Evolutionary conservation across 2,797 vertebrate species (phyloP), one percentile per base, ranked within the genome.

Genomic region (Schizothorax lantsangensis): DNA sequence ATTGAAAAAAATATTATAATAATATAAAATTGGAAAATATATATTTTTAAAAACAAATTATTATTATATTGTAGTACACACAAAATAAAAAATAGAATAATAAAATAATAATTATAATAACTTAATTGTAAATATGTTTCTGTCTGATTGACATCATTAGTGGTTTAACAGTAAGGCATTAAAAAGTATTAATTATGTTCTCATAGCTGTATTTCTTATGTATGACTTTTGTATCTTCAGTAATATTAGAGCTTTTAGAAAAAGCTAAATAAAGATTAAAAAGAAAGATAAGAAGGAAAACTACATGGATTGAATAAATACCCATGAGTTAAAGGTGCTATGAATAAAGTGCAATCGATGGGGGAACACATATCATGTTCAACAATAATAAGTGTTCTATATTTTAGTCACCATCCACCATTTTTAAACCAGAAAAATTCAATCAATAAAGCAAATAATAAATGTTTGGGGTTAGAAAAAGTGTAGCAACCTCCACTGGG

Each of bases 381-480:
- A 75, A 49, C 49, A 49, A 75, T 75, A 47, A 49, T 68, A 47
- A 7, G 72, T 74, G 72, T 49, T n/a, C 5, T 81, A 33, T 66
- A 81, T 71, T 81, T 81, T n/a, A 36, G 26, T 81, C 30, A 47
- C 33, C 26, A 9, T 49, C 26, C 64, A 81, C 21, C 68, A 38
- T 52, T 52, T 81, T 68, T n/a, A 68, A 45, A 47, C 38, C 62
- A 68, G 62, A 36, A 19, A 49, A 40, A 68, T 17, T 68, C 10
- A 15, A 69, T 38, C 64, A 69, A 21, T 52, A n/a, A 69, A 52
- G 21, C 43, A 69, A 38, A 36, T 26, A 71, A 69, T 69, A 69
- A 38, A 49, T 54, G 64, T 69, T 82, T 49, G 47, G 0, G 47
- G 33, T 38, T 38, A 64, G 54, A 62, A 43, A 43, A 47, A 36